Evolutionary conservation across 2,113 vertebrate genomes (phyloP).

Genomic region (Tricholaema leucomelas): DNA sequence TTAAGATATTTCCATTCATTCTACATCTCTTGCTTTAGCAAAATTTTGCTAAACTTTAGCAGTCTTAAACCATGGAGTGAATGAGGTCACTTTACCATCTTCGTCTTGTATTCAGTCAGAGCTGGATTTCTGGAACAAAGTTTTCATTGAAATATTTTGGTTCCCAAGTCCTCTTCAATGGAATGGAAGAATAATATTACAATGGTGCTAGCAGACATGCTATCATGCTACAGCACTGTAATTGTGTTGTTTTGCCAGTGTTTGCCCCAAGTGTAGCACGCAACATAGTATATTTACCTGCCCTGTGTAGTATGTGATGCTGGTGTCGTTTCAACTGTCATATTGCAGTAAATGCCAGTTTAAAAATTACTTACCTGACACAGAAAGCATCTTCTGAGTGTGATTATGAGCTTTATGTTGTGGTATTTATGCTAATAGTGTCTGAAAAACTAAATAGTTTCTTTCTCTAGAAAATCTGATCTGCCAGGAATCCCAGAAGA

Average conservation of each 20-base stretch:
- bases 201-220: neutral
- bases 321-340: neutral
- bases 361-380: neutral
- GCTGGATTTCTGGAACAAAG: slow-evolving; percentile 5
- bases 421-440: neutral
- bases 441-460: neutral
- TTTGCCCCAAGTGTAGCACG: neutral
- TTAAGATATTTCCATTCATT: neutral
- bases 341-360: neutral
- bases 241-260: neutral
- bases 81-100: neutral
- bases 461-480: neutral
- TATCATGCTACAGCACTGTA: neutral
- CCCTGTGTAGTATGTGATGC: neutral
- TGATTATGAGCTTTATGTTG: neutral
- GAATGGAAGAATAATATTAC: neutral
- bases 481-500: neutral
- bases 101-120: neutral
- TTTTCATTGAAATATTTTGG: neutral
- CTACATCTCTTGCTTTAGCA: neutral
- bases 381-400: neutral
- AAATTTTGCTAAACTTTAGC: neutral
- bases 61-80: neutral
- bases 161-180: neutral
- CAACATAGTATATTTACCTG: neutral